Evolutionary conservation across 2,888 invertebrate genomes (phyloP).

Genomic region (Colletes collaris): DNA sequence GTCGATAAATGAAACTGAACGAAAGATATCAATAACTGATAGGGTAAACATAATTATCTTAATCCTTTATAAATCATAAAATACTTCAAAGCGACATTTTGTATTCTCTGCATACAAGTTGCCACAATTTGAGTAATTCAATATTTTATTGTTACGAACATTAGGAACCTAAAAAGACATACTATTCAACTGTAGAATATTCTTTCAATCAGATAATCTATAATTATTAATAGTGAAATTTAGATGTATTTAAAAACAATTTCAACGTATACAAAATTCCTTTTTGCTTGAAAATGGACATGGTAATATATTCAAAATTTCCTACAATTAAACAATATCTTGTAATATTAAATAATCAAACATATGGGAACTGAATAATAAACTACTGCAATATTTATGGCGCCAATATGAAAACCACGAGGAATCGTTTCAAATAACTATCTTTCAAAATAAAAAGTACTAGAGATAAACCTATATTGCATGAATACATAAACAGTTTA

Average conservation of each 20-base stretch:
- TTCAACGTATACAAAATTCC: background rate
- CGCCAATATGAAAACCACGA: background rate
- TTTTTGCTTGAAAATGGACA: background rate
- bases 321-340: background rate
- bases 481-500: background rate
- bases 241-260: background rate
- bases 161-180: background rate
- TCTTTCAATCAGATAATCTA: background rate
- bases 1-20: conserved; percentile 7
- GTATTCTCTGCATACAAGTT: background rate
- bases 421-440: background rate
- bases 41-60: background rate
- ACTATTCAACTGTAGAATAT: background rate
- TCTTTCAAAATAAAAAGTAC: background rate
- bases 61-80: background rate
- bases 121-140: background rate
- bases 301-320: background rate
- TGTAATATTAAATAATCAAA: background rate
- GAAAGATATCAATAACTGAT: background rate
- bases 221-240: background rate
- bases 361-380: background rate
- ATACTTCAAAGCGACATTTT: background rate
- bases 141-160: background rate
- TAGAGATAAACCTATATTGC: no score
- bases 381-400: background rate